Conservation (phyloP, 2,113 vertebrate species). For the Sakesphorus luctuosus region DNA sequence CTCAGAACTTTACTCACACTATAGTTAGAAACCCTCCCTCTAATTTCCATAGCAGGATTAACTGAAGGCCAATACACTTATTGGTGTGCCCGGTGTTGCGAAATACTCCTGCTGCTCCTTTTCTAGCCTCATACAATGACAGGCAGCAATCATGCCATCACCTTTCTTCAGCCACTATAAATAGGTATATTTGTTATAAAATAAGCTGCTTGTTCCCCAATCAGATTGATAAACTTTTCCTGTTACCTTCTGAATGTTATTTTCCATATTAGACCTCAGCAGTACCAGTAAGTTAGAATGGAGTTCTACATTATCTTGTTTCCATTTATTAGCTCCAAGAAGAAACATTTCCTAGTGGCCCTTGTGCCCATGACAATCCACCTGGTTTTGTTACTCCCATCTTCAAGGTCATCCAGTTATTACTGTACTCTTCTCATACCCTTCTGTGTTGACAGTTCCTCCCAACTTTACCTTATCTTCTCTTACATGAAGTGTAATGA, state of each 20-base stretch:
- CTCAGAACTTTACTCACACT: not conserved
- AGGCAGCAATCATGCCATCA: not conserved
- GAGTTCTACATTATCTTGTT: not conserved
- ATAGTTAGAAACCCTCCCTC: not conserved
- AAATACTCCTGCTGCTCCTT: not conserved
- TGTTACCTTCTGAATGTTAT: not conserved
- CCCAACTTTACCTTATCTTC: not conserved
- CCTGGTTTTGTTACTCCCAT: not conserved
- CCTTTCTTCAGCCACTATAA: not conserved
- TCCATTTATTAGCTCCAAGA: not conserved
- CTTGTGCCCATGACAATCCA: not conserved
- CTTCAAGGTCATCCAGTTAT: not conserved
- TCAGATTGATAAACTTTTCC: not conserved
- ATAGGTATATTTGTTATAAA: not conserved
- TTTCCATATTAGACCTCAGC: not conserved
- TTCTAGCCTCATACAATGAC: not conserved
- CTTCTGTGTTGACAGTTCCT: not conserved
- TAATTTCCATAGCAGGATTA: not conserved
- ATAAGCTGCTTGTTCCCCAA: not conserved
- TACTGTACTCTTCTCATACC: not conserved
- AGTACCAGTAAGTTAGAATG: not conserved
- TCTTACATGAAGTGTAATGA: not conserved
- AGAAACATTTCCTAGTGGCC: not conserved
- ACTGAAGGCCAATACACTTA: not conserved
- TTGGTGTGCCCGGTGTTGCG: rapidly evolving